Evolutionary conservation across 2,888 invertebrate species (phyloP).

Genomic region (Melinaea marsaeus): DNA sequence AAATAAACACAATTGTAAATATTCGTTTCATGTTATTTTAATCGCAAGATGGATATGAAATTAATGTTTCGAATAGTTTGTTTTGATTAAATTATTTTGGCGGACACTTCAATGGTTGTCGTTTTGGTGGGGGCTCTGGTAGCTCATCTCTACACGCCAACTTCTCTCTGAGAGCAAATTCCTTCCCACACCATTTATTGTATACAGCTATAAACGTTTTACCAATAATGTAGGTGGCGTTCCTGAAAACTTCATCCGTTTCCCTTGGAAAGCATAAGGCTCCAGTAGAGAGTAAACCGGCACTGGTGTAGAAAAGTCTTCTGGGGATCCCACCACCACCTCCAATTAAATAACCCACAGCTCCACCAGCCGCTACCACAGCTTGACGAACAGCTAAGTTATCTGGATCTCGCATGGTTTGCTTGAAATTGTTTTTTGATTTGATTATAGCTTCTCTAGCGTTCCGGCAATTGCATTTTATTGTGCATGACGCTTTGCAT

Average conservation of each 20-base stretch:
- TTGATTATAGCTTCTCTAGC: conserved; percentile 19
- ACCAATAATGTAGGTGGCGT: conserved; percentile 32
- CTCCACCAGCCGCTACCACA: conserved; percentile 37
- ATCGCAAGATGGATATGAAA: too few species aligned
- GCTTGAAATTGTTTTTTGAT: conserved; percentile 37
- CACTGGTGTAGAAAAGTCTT: conserved; percentile 38
- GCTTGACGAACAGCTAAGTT: conserved; percentile 43
- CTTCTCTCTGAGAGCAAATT: conserved; percentile 39
- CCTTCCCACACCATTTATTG: conserved; percentile 39
- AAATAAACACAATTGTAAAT: too few species aligned
- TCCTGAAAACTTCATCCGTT: conserved; percentile 50
- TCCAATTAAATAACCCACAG: conserved; percentile 39
- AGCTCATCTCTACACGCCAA: conserved; percentile 47
- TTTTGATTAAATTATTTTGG: conserved; percentile 15
- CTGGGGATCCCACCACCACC: conserved; percentile 35
- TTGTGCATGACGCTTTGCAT: conserved; percentile 28
- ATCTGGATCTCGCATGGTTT: conserved; percentile 44
- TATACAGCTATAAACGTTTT: conserved; percentile 36
- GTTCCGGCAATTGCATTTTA: conserved; percentile 26
- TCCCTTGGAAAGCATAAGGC: conserved; percentile 55
- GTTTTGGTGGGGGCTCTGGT: conserved; percentile 29
- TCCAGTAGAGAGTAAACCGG: conserved; percentile 45
- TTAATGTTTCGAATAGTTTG: too few species aligned
- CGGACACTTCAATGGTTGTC: conserved; percentile 35
- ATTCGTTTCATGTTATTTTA: too few species aligned